phyloP scores from a whole-genome alignment of 2,888 invertebrate genomes.

The Drosophila prostipennis region DNA sequence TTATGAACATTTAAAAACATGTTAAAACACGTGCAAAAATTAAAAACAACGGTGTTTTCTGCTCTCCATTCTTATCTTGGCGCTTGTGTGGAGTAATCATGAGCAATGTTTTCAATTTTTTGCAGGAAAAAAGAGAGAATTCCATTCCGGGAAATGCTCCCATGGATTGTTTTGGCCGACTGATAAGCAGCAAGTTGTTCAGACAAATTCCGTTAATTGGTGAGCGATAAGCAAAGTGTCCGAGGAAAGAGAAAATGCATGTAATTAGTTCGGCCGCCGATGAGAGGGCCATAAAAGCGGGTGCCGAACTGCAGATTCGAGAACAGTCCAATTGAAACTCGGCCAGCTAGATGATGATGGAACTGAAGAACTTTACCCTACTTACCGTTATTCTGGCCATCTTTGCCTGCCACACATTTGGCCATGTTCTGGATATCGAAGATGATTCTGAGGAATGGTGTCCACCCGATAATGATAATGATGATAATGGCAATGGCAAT shows the following conservation, averaged over 20 bases:
- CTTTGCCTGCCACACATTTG: conserved; percentile 11
- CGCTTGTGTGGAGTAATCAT: conserved; percentile 3
- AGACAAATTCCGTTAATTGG: conserved; percentile 40
- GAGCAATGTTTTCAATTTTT: conserved; percentile 6
- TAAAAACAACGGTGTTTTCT: background rate
- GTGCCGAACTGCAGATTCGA: background rate
- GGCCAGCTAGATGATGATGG: conserved; percentile 38
- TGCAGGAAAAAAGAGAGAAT: background rate
- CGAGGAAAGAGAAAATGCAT: conserved; percentile 40
- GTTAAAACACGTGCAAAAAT: background rate
- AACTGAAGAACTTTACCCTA: conserved; percentile 42
- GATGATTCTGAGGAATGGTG: conserved; percentile 17
- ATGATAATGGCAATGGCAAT: background rate
- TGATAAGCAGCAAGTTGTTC: conserved; percentile 21
- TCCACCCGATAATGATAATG: background rate
- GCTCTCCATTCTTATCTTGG: conserved; percentile 2
- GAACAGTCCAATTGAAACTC: conserved; percentile 27
- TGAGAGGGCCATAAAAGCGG: conserved; percentile 58
- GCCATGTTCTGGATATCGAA: background rate
- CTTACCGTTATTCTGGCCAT: conserved; percentile 22
- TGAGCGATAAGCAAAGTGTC: conserved; percentile 30
- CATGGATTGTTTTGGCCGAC: too few relatives aligned
- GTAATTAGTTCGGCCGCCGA: conserved; percentile 40
- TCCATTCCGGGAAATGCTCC: conserved; percentile 5
- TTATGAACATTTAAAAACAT: background rate